Base-by-base conservation (phyloP, 2,888 invertebrate genomes). In the Synergus laeviventris region DNA sequence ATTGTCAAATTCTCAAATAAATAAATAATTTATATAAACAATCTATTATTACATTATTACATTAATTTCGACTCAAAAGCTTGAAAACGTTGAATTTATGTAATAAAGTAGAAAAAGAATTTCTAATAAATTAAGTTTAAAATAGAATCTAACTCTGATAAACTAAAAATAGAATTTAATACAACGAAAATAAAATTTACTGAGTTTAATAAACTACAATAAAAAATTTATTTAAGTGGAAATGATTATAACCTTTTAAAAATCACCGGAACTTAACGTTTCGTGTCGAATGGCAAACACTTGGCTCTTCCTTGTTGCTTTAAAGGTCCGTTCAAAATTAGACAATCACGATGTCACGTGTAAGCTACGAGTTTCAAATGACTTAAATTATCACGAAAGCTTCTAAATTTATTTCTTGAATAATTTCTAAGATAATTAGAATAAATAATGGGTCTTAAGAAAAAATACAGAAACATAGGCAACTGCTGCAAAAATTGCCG, bases 321-420 rank as follows among this genome's bases (percentile, higher is more conserved):
- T 62, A 62, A 62, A 62, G 62, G 62, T 62, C 39, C 62, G 62
- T 62, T 62, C 62, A 62, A 62, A 62, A 62, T 62, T 62, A 62
- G 62, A 62, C 38, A 62, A 38, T 62, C 62, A 62, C 62, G 62
- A 18, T 38, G 38, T 62, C n/a, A 24, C 21, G 18, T 18, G 24
- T 7, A 21, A 45, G 42, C 42, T 21, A 66, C 64, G 64, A 42
- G 64, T 66, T 42, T 66, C 24, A 16, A 45, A 66, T 45, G 24
- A 66, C 45, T 66, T 5, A 7, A 66, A 45, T 66, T 45, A 24
- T 45, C 21, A 45, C n/a, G 16, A 1, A 39, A 9, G 9, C n/a
- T 54, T 54, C 18, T 54, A 21, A 16, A 45, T 16, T 42, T 42
- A 7, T 45, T 16, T 16, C 39, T 39, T 39, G 11, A 11, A 45